Percentiles rank a stretch among this genome's conserved stretches.
phyloP scores from a whole-genome alignment of 2,888 invertebrate genomes.

The Germaria angustata region DNA sequence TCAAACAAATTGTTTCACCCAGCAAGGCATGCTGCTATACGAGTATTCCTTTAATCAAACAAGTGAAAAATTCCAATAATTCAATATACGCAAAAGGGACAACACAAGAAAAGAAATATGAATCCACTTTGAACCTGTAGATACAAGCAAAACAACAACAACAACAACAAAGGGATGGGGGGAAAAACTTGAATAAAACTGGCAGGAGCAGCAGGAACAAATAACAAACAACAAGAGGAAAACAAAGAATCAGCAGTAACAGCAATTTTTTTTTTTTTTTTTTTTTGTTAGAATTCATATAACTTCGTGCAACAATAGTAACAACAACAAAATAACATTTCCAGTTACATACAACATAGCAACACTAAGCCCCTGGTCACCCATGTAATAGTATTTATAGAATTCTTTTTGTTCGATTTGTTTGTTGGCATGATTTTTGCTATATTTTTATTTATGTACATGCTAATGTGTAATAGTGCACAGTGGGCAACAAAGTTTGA shows the following conservation, averaged over 20 bases:
- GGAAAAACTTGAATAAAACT: conserved; percentile 8
- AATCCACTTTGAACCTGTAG: conserved; percentile 54
- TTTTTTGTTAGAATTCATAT: conserved; percentile 17
- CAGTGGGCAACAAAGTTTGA: conserved; percentile 2
- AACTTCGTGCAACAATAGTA: conserved; percentile 11
- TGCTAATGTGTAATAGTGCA: not conserved
- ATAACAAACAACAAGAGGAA: not conserved
- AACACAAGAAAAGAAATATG: conserved; percentile 44
- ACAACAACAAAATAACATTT: too few relatives aligned
- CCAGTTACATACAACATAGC: conserved; percentile 1
- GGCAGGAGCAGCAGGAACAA: conserved; percentile 18
- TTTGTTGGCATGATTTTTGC: conserved; percentile 32
- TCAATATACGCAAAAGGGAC: conserved; percentile 16
- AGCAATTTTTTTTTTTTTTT: too few relatives aligned
- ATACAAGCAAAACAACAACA: too few relatives aligned
- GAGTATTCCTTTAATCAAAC: not conserved
- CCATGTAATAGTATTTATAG: conserved; percentile 25
- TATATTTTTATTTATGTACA: not conserved
- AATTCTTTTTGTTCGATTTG: conserved; percentile 12
- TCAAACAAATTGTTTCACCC: conserved; percentile 5
- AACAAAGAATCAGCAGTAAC: conserved; percentile 44
- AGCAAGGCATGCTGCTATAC: too few relatives aligned
- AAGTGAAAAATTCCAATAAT: conserved; percentile 37
- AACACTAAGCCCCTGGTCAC: conserved; percentile 37
- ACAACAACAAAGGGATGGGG: conserved; percentile 27